These are phyloP conservation scores for Drosophila dives DNA, from an alignment of 2,888 invertebrate species.

Conservation along the genomic window DNA sequence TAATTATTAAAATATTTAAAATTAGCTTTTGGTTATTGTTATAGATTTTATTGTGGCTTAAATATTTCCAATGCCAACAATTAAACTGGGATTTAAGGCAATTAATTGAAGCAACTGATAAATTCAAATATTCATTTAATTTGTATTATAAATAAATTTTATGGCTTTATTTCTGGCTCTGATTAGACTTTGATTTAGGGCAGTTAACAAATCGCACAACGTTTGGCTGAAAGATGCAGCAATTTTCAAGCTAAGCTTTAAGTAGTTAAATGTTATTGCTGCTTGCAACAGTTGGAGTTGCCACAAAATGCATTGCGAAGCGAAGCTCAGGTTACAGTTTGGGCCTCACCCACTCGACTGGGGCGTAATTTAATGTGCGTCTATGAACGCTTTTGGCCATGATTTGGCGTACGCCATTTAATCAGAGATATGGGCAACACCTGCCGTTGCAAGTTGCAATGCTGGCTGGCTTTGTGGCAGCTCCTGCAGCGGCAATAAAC, in stretches of 20 bases:
- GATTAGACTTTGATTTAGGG: slow-evolving; percentile 5
- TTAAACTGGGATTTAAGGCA: not conserved
- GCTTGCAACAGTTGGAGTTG: slow-evolving; percentile 34
- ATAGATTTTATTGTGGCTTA: not conserved
- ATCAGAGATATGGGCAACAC: slow-evolving; percentile 78
- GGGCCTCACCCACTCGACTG: slow-evolving; percentile 40
- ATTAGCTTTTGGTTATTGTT: not conserved
- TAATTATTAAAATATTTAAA: not conserved
- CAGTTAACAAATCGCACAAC: slow-evolving; percentile 5
- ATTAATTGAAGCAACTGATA: not conserved
- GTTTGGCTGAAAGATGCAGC: slow-evolving; percentile 3
- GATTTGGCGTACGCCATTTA: slow-evolving; percentile 78
- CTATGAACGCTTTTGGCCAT: slow-evolving; percentile 72
- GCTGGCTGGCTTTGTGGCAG: slow-evolving; percentile 7
- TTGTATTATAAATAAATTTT: not conserved
- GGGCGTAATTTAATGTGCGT: slow-evolving; percentile 64
- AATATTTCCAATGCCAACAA: not conserved
- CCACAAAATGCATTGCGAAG: slow-evolving; percentile 14
- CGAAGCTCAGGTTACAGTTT: slow-evolving; percentile 48
- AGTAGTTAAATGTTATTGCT: slow-evolving; percentile 3
- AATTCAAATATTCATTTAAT: not conserved
- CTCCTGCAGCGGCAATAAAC: slow-evolving; percentile 77
- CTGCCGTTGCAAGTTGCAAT: slow-evolving; percentile 57
- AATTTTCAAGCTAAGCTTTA: slow-evolving; percentile 15
- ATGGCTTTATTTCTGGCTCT: not conserved